phyloP scores from a whole-genome alignment of 2,888 invertebrate species.

The Catonia carolina region DNA sequence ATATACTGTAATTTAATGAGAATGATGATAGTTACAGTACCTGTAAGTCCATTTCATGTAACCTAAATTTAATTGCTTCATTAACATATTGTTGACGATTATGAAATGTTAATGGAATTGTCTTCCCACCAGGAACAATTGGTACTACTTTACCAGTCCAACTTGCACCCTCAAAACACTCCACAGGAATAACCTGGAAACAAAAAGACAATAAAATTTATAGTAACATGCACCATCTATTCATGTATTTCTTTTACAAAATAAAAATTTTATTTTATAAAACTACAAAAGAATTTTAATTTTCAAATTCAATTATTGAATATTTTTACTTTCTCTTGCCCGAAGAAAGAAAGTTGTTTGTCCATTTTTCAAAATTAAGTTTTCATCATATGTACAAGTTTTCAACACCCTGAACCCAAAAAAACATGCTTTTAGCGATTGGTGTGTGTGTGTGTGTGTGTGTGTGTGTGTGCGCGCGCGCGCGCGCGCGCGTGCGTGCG shows the following conservation, averaged over 20 bases:
- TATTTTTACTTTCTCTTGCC: too few relatives aligned
- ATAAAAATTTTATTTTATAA: neutral
- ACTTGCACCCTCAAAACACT: slow-evolving; percentile 56
- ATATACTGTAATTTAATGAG: too few relatives aligned
- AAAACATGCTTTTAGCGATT: too few relatives aligned
- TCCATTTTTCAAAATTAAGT: too few relatives aligned
- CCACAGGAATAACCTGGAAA: slow-evolving; percentile 50
- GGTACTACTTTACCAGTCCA: slow-evolving; percentile 53
- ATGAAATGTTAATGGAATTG: slow-evolving; percentile 51
- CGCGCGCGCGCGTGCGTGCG: too few relatives aligned
- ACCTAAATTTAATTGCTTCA: slow-evolving; percentile 51
- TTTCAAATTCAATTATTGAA: neutral
- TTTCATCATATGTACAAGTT: too few relatives aligned
- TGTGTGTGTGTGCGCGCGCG: too few relatives aligned
- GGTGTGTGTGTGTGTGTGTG: too few relatives aligned
- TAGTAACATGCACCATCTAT: too few relatives aligned
- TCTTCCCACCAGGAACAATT: slow-evolving; percentile 54
- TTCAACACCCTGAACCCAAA: too few relatives aligned
- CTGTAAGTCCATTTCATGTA: slow-evolving; percentile 57
- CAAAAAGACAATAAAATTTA: slow-evolving; percentile 10
- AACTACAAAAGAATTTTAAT: too few relatives aligned
- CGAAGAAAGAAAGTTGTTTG: neutral
- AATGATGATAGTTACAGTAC: slow-evolving; percentile 40
- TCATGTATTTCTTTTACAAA: neutral
- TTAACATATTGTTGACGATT: slow-evolving; percentile 55